Conservation (phyloP, 2,888 invertebrate genomes). For the Microdon myrmicae region DNA sequence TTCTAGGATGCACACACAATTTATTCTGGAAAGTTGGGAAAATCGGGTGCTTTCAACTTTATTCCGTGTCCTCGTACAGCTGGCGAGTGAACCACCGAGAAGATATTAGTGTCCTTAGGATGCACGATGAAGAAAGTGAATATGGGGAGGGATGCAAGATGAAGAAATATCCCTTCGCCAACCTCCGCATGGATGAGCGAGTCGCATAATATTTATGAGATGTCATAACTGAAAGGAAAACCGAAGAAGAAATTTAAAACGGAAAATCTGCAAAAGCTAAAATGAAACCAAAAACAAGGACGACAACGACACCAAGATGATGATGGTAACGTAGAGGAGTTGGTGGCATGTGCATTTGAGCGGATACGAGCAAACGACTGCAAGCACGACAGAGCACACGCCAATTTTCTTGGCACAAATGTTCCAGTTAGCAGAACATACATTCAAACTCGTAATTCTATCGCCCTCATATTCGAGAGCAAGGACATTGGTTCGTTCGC, state of each 20-base stretch:
- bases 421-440: constrained; percentile 14
- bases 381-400: constrained; percentile 35
- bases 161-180: constrained; percentile 28
- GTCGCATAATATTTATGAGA: constrained; percentile 50
- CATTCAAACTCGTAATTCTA: not conserved
- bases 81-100: constrained; percentile 19
- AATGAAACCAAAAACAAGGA: constrained; percentile 37
- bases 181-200: constrained; percentile 44
- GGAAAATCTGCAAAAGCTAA: constrained; percentile 49
- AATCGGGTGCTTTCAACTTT: constrained; percentile 24
- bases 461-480: constrained; percentile 11
- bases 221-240: constrained; percentile 48
- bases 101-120: constrained; percentile 1
- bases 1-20: constrained; percentile 33
- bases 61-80: not conserved
- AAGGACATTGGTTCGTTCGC: constrained; percentile 17
- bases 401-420: constrained; percentile 47
- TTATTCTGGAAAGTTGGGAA: constrained; percentile 30
- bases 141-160: constrained; percentile 6
- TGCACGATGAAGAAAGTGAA: not conserved
- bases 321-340: constrained; percentile 2
- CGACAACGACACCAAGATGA: constrained; percentile 11
- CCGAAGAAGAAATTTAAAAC: constrained; percentile 48
- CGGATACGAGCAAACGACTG: constrained; percentile 35
- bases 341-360: constrained; percentile 44